These are phyloP conservation scores for Lasioglossum malachurum DNA, from an alignment of 2,888 invertebrate species.

Conservation along the genomic window DNA sequence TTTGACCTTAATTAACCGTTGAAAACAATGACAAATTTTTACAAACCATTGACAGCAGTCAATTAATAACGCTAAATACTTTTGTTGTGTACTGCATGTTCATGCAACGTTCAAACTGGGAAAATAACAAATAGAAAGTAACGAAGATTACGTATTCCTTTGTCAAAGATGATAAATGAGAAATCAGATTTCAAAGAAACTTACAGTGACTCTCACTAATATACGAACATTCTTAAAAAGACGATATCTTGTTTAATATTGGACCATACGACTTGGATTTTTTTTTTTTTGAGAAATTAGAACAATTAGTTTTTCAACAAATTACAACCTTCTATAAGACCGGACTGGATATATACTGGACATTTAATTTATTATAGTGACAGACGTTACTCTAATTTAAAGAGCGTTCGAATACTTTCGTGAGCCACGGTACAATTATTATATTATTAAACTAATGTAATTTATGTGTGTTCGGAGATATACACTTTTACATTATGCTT, in stretches of 20 bases:
- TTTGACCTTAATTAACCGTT: conserved; percentile 37
- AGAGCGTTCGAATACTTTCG: too few relatives aligned
- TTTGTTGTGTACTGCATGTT: background rate
- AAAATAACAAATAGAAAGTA: background rate
- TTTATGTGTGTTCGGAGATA: background rate
- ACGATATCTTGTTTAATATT: background rate
- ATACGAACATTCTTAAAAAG: background rate
- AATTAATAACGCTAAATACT: background rate
- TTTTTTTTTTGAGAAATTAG: background rate
- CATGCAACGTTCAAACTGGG: background rate
- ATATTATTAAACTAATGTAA: background rate
- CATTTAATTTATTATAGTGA: too few relatives aligned
- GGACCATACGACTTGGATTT: background rate
- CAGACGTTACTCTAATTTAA: too few relatives aligned
- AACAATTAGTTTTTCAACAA: background rate
- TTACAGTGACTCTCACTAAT: background rate
- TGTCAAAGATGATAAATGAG: background rate
- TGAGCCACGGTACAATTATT: too few relatives aligned
- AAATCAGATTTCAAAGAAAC: background rate
- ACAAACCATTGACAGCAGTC: conserved; percentile 2
- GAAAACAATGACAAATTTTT: conserved; percentile 37
- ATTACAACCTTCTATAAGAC: background rate
- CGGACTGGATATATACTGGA: too few relatives aligned
- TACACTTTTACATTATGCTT: conserved; percentile 1
- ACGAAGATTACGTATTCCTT: background rate